Base-by-base conservation (phyloP, 2,888 invertebrate species). In the Drosophila histrio region DNA sequence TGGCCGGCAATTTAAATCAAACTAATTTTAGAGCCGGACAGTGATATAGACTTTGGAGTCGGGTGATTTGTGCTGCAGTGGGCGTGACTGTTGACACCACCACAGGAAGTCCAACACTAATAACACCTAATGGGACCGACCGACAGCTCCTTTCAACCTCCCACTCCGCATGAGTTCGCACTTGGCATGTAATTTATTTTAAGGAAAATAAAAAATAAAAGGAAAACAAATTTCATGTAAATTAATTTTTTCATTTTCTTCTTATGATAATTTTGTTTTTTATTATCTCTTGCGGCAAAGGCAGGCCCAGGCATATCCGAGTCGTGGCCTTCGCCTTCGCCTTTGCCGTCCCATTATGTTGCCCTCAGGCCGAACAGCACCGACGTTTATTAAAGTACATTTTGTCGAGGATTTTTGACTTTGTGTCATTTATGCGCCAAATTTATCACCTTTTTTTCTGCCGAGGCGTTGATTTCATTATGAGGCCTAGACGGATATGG, bases 241-340 rank as follows among this genome's bases (percentile, higher is more conserved):
- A 82, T 82, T 82, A 78, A 79, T 79, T 78, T 74, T 76, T 77
- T 69, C 70, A 50, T 73, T 64, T 76, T 77, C 70, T 75, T 70
- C 46, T 74, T 77, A 63, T 79, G 59, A 65, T 75, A 75, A 75
- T 79, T 76, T 67, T 66, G 36, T 62, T 56, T 77, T 73, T 78
- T 71, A 71, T 78, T 77, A 69, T 83, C 65, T 65, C 61, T 62
- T 53, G 70, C 41, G 57, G 59, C 65, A 38, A 44, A 24, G 41
- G 21, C 58, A 36, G 41, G 19, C 41, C 36, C 11, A 6, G 15
- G 9, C 47, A 46, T 46, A 63, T 58, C 71, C 53, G 47, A 54
- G 47, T 28, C 44, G 34, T 46, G 21, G 28, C 32, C 57, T 28
- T 58, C 47, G 11, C 39, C 61, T 68, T n/a, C n/a, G n/a, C n/a